Percentiles rank a stretch among this genome's conserved stretches.
Evolutionary conservation across 2,888 invertebrate species (phyloP).

Genomic region (Polymixis flavicincta): DNA sequence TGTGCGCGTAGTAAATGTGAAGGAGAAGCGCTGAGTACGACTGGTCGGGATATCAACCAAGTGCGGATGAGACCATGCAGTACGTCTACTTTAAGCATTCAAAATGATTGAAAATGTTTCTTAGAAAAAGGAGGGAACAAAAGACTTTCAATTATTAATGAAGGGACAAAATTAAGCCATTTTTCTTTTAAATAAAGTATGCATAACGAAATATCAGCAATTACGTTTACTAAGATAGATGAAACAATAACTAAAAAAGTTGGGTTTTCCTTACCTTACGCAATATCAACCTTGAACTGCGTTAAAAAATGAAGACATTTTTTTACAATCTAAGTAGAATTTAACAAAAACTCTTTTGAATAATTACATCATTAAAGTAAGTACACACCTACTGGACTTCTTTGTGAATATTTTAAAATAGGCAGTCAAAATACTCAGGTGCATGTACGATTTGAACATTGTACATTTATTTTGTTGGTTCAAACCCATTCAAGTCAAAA

Average conservation of each 20-base stretch:
- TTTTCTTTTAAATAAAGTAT: conserved; percentile 26
- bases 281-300: neutral
- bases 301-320: neutral
- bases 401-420: neutral
- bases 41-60: too few relatives aligned
- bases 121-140: conserved; percentile 1
- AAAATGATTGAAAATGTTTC: conserved; percentile 10
- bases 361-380: neutral
- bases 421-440: neutral
- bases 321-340: neutral
- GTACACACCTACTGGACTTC: neutral
- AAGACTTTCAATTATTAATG: conserved; percentile 19
- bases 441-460: too few relatives aligned
- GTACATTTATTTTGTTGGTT: neutral
- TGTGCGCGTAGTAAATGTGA: too few relatives aligned
- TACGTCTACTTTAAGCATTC: neutral
- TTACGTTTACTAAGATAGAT: neutral
- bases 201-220: conserved; percentile 7
- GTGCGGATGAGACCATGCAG: too few relatives aligned
- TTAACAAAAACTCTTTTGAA: conserved; percentile 6
- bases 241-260: neutral
- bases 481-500: neutral
- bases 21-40: too few relatives aligned
- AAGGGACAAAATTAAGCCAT: conserved; percentile 4
- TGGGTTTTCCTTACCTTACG: neutral